A percentile compares a stretch with the other conserved stretches of the same genome.
Evolutionary conservation across 2,888 invertebrate species (phyloP).

Genomic region (Cataglyphis rosenhaueri): DNA sequence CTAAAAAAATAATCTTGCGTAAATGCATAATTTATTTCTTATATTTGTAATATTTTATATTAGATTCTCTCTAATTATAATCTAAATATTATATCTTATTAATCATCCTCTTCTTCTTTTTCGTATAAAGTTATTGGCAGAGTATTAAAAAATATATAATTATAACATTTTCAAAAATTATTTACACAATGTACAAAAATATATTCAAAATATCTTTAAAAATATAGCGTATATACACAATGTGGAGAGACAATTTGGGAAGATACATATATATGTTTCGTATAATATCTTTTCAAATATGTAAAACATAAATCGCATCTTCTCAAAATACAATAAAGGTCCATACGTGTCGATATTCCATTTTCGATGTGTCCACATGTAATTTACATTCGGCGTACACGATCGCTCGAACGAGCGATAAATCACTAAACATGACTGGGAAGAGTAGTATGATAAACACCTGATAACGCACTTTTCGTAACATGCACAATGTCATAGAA

Average conservation of each 20-base stretch:
- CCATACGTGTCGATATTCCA: conserved; percentile 45
- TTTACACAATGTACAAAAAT: not conserved
- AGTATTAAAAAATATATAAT: not conserved
- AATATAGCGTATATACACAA: not conserved
- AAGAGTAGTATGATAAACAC: conserved; percentile 45
- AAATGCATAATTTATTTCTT: not conserved
- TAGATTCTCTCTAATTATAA: not conserved
- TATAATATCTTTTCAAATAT: conserved; percentile 14
- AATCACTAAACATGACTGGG: conserved; percentile 28
- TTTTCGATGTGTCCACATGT: conserved; percentile 40
- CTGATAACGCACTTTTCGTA: conserved; percentile 52
- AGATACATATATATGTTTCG: conserved; percentile 6
- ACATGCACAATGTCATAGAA: conserved; percentile 34
- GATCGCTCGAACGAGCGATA: conserved; percentile 22
- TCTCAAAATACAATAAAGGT: conserved; percentile 42
- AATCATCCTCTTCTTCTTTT: not conserved
- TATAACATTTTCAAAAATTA: not conserved
- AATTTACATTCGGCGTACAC: conserved; percentile 47
- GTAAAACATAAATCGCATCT: conserved; percentile 9
- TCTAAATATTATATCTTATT: not conserved
- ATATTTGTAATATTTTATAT: not conserved
- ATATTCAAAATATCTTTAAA: not conserved
- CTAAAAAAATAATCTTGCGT: not conserved
- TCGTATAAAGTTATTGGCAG: not conserved
- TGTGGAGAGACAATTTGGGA: not conserved